A percentile compares a stretch with the other conserved stretches of the same genome.
Evolutionary conservation across 2,797 vertebrate genomes (phyloP).

Genomic region (Thamnophis elegans): DNA sequence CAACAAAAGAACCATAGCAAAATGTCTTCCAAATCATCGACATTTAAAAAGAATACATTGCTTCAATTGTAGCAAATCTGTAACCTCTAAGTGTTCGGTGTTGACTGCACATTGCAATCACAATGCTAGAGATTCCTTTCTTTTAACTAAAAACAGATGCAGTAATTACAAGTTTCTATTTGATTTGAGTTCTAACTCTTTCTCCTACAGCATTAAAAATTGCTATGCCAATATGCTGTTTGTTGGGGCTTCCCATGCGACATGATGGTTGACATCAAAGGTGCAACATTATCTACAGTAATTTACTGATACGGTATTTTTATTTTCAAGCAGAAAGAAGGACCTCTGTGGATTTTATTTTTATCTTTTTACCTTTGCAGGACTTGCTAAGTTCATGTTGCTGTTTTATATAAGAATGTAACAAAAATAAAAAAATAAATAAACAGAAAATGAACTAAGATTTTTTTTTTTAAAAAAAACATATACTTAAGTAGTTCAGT

Average conservation of each 20-base stretch:
- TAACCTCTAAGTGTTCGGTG: neutral
- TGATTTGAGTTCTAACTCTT: neutral
- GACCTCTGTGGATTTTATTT: neutral
- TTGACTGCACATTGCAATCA: neutral
- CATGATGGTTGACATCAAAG: neutral
- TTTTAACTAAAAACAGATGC: neutral
- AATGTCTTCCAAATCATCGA: neutral
- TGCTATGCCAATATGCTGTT: neutral
- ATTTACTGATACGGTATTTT: neutral
- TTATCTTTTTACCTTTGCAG: neutral
- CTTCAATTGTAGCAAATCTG: constrained; percentile 6
- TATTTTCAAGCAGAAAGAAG: neutral
- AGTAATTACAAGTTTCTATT: neutral
- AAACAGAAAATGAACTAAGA: neutral
- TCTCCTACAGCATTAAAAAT: neutral
- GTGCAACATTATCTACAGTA: neutral
- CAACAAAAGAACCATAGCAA: constrained; percentile 18
- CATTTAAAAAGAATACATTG: neutral
- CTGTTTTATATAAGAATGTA: neutral
- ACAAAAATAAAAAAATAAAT: neutral
- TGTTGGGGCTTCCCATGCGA: neutral
- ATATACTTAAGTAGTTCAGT: neutral
- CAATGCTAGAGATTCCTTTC: neutral
- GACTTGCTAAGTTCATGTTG: neutral
- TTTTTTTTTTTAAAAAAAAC: neutral